Base-by-base conservation (phyloP, 1,140 invertebrate genomes). In the Aphelenchoides fujianensis region DNA sequence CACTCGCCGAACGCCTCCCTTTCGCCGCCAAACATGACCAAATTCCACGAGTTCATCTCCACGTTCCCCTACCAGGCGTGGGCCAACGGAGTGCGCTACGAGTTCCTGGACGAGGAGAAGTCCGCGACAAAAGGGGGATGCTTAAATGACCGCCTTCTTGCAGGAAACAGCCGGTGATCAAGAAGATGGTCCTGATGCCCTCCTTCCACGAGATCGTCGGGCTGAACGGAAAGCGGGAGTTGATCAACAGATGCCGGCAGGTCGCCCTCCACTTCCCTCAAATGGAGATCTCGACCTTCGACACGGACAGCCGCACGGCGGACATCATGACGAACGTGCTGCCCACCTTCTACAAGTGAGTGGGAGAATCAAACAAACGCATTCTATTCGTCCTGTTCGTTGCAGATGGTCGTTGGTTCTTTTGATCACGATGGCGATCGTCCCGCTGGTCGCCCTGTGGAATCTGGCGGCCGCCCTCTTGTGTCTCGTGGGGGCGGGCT, bases 11-110 rank as follows among this genome's bases (percentile, higher is more conserved):
- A 28, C 12, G 12, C 30, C 32, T n/a, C 5, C 5, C 23, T 69
- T 70, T 16, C 16, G 1, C 16, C 67, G n/a, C 31, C 76, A 31
- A 75, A 76, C 63, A 76, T 76, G 74, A 71, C 71, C 36, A 68
- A 79, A 54, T 76, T 76, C 41, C n/a, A 63, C 23, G 27, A 62
- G 3, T 76, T 76, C 53, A 76, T 76, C 73, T 79, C 48, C 37
- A 53, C 23, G 30, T 76, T 79, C 32, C 74, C 74, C 16, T 76
- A 76, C 62, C n/a, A 79, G 28, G 74, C 74, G 9, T 76, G 74
- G 74, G 31, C 72, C 34, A 69, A 54, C 35, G 74, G 76, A 2
- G 30, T 76, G n/a, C 32, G 66, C 32, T 76, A 31, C 53, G 36
- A 41, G 76, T 74, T 68, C 76, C 5, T 30, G 74, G 63, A 69